Base-by-base conservation (phyloP, 2,888 invertebrate species). In the Gonocerus acuteangulatus region DNA sequence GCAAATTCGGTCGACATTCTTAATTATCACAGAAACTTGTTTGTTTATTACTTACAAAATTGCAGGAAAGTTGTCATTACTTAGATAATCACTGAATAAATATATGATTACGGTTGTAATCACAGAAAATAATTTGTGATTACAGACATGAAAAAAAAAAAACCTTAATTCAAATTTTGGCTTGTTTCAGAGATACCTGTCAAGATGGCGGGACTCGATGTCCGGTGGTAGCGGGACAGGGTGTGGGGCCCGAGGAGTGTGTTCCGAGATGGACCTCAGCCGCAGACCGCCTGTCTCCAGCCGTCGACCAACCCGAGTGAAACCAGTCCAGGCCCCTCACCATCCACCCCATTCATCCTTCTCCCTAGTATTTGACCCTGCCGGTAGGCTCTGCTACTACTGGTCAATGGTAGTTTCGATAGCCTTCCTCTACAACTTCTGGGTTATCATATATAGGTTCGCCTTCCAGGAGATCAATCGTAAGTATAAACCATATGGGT, bases 361-460 rank as follows among this genome's bases (percentile, higher is more conserved):
- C 87, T 93, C 95, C 57, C 95, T 96, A 77, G 95, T 97, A 69
- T 97, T 97, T 76, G 97, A 97, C 79, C 97, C 97, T 21, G 94
- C 96, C 69, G 96, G 96, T 67, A 84, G 95, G 57, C 82, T 96
- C 67, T 93, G 92, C 77, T 95, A 95, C 79, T 94, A 94, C 74
- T 95, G 95, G 95, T 93, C 93, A 71, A 90, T 94, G 89, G 90
- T 94, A 70, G 94, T 95, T 70, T 93, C 93, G 69, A 83, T 94
- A 73, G 94, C 94, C 73, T 95, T 94, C 78, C 86, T 95, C 72
- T 95, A 95, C 80, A 95, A 95, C 78, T 90, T 95, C 74, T 95
- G 94, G 95, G 93, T 93, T 76, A 93, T 96, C 79, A 94, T 95
- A 75, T 96, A 95, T 81, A 87, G 96, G 78, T 96, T 95, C 82